Conservation (phyloP, 2,113 vertebrate genomes). For the Megaptera novaeangliae region DNA sequence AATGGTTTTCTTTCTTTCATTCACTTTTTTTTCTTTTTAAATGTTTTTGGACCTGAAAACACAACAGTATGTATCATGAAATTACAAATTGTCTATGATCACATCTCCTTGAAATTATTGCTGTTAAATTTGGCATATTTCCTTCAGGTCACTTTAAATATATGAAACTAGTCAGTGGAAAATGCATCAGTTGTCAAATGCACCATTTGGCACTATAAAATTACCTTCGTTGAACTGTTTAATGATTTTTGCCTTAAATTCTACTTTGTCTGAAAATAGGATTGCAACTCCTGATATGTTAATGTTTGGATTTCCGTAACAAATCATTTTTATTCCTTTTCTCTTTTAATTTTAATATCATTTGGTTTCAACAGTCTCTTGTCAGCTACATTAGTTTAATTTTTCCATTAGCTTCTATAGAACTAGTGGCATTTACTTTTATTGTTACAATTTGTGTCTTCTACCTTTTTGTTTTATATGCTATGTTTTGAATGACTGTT, state of each 20-base stretch:
- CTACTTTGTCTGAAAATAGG: neutral
- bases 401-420: neutral
- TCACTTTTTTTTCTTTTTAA: neutral
- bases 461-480: neutral
- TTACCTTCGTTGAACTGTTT: neutral
- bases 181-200: neutral
- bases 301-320: neutral
- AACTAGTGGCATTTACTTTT: neutral
- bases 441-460: neutral
- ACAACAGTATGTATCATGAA: neutral
- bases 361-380: neutral
- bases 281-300: neutral
- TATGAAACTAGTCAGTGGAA: neutral
- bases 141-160: neutral
- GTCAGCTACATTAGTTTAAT: neutral
- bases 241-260: slow-evolving; percentile 12
- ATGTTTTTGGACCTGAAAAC: neutral
- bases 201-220: neutral
- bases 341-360: neutral
- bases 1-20: neutral
- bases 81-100: neutral
- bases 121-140: neutral
- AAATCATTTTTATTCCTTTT: neutral
- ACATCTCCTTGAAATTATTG: neutral
- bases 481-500: neutral